A percentile compares a stretch with the other conserved stretches of the same genome.
phyloP scores from a whole-genome alignment of 2,113 vertebrate species.

The Danio rerio region GRCz12tu NC_133184.1:52535501-52536000 shows the following conservation, averaged over 20 bases:
- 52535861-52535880: conserved; percentile 20
- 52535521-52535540: too few relatives aligned
- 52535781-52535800: conserved; percentile 8
- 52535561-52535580: too few relatives aligned
- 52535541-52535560: too few relatives aligned
- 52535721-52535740: not conserved
- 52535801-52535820: conserved; percentile 16
- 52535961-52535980: not conserved
- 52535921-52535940: conserved; percentile 39
- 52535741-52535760: not conserved
- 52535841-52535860: conserved; percentile 34
- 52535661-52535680: too few relatives aligned
- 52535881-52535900: conserved; percentile 31
- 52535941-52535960: conserved; percentile 15
- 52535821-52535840: conserved; percentile 27
- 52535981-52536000: conserved; percentile 33
- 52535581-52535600: too few relatives aligned
- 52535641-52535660: too few relatives aligned
- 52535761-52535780: conserved; percentile 33
- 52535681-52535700: too few relatives aligned
- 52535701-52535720: too few relatives aligned
- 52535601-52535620: too few relatives aligned
- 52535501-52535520: too few relatives aligned
- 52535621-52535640: too few relatives aligned
- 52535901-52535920: conserved; percentile 39